Base-by-base conservation (phyloP, 2,888 invertebrate genomes). In the Operophtera brumata region DNA sequence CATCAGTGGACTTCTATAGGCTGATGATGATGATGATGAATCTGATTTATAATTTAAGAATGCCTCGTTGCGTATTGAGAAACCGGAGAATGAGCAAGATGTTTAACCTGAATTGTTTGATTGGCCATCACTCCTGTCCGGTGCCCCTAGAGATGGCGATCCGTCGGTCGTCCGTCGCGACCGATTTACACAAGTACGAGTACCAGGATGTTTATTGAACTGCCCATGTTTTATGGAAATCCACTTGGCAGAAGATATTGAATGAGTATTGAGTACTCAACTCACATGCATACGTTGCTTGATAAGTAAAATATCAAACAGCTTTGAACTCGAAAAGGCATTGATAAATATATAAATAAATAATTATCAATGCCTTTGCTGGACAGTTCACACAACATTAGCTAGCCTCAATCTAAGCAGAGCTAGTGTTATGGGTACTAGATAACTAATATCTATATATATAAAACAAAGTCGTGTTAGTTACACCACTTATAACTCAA, bases 41-140 rank as follows among this genome's bases (percentile, higher is more conserved):
- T 30, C 43, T 6, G 13, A 45, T 45, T 45, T 44, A 37, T 25
- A 28, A 46, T 39, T 12, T 36, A 11, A 39, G 13, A 13, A 40
- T 42, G 36, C 25, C 45, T 56, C 35, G 52, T 54, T 62, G 53
- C 45, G 58, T 59, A 68, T 72, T 72, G 67, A 62, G 71, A 71
- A 70, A 75, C 62, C 60, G 61, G 39, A 50, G 59, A 69, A 66
- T 68, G 64, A 64, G 66, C 59, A 61, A 61, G 69, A 58, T 75
- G 75, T 77, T 82, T 83, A 80, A 76, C 85, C 82, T 81, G 79
- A 85, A 87, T 87, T 83, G 82, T 81, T 80, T 86, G 85, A 87
- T 87, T 85, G 81, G 67, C 72, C 70, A 73, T 76, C 75, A 67
- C 71, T 71, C 69, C 69, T 70, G 71, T 76, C 71, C 73, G 71